phyloP scores from a whole-genome alignment of 2,797 vertebrate genomes.

The Sarcoramphus papa region DNA sequence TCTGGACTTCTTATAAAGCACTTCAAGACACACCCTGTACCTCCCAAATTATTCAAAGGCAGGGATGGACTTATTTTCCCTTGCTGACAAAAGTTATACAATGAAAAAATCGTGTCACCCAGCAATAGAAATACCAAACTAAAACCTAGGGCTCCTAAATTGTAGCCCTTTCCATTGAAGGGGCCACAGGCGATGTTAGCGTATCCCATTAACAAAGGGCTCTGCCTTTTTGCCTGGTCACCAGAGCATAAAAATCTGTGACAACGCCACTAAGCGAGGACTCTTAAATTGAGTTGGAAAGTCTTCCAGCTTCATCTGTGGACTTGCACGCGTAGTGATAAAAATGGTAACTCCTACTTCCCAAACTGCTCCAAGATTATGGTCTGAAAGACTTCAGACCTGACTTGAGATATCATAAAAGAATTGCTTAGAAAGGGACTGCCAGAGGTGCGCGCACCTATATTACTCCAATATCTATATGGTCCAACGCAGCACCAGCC shows the following conservation, averaged over 20 bases:
- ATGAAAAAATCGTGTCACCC: neutral
- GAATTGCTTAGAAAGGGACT: neutral
- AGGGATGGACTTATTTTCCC: neutral
- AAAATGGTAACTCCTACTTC: fast-evolving
- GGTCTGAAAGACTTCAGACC: too few species aligned
- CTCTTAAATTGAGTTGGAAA: neutral
- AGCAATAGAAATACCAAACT: neutral
- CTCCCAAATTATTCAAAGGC: neutral
- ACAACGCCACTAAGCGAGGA: fast-evolving
- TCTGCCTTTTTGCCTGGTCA: neutral
- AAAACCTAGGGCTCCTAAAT: neutral
- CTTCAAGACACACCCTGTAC: neutral
- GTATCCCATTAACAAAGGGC: fast-evolving
- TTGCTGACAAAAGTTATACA: neutral
- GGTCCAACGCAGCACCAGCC: fast-evolving
- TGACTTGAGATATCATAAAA: neutral
- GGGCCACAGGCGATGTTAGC: fast-evolving
- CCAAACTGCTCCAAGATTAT: neutral
- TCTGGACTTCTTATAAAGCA: neutral
- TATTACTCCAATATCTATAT: fast-evolving
- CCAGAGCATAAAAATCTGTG: fast-evolving
- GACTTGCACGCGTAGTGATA: fast-evolving
- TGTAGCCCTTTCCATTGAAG: fast-evolving
- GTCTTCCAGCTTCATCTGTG: neutral
- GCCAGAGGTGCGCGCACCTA: fast-evolving